Base-by-base conservation (phyloP, 2,797 vertebrate species). In the Acanthurus leucopareius region DNA sequence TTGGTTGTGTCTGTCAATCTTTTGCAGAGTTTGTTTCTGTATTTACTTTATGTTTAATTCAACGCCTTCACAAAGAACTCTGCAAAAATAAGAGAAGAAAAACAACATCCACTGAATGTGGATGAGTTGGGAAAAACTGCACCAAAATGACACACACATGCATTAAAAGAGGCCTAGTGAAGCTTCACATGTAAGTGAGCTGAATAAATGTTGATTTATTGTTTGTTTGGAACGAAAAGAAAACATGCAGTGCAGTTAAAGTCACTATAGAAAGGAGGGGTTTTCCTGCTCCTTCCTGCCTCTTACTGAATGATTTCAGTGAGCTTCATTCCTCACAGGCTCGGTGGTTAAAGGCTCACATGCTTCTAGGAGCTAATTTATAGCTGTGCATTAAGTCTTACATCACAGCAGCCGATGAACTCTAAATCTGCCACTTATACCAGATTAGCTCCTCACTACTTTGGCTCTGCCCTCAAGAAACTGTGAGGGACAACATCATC, bases 311-410 rank as follows among this genome's bases (percentile, higher is more conserved):
- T 69, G 47, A 84, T 45, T 75, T 53, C 68, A 73, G 40, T 79
- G 66, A 78, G 48, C 79, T 70, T 64, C 45, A 44, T 75, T 77
- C 53, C 53, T 72, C 45, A 17, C 56, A 64, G 61, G 63, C 44
- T 61, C 48, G 20, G 13, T 13, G 35, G 35, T 25, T 48, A 32
- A 77, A 67, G 61, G 17, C 68, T 74, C 74, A 3, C 76, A 40
- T 68, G 67, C 51, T 59, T 20, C 65, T 22, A 47, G 47, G 49
- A 60, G 78, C 71, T 90, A 83, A 93, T 88, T 94, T 90, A 94
- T 86, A 68, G 82, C 59, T n/a, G 35, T 47, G 82, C 89, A 90
- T 92, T 89, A 91, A 90, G 80, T 79, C 88, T 91, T 92, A 87
- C 86, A 89, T 89, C 87, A 88, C 58, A 75, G 72, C 83, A 87